Conservation (phyloP, 2,888 invertebrate genomes). For the Heliconius hortense region DNA sequence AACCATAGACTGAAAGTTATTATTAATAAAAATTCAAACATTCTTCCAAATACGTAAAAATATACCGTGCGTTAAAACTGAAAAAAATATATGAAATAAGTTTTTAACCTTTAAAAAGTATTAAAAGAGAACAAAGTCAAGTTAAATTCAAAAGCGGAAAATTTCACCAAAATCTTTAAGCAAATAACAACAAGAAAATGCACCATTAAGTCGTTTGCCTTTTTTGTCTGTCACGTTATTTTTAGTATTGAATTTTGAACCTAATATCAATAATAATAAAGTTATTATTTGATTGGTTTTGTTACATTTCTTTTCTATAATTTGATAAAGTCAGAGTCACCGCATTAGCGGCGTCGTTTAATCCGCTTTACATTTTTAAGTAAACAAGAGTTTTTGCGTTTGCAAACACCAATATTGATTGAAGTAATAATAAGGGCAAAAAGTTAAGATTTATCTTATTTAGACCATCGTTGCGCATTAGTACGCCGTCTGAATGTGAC, state of each 20-base stretch:
- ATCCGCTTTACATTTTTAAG: conserved; percentile 68
- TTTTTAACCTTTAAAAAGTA: background rate
- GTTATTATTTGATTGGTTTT: conserved; percentile 26
- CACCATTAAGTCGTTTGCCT: conserved; percentile 44
- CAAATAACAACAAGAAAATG: conserved; percentile 48
- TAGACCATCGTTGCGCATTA: no score
- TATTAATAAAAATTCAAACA: no score
- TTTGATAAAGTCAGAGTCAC: conserved; percentile 54
- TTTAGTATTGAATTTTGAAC: conserved; percentile 26
- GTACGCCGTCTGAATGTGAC: no score
- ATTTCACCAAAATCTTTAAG: conserved; percentile 43
- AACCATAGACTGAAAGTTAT: no score
- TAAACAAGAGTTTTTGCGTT: conserved; percentile 52
- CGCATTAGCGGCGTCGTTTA: conserved; percentile 64
- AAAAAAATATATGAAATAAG: background rate
- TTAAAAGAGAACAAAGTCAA: conserved; percentile 21
- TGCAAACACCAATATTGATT: conserved; percentile 35
- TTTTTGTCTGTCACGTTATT: conserved; percentile 31
- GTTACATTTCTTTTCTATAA: conserved; percentile 53
- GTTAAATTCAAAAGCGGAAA: conserved; percentile 43
- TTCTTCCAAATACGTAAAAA: no score
- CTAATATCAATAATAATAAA: background rate
- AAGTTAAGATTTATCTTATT: background rate
- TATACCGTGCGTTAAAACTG: background rate
- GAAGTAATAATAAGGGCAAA: background rate